phyloP scores from a whole-genome alignment of 2,888 invertebrate genomes.

The Dorcus hopei region DNA sequence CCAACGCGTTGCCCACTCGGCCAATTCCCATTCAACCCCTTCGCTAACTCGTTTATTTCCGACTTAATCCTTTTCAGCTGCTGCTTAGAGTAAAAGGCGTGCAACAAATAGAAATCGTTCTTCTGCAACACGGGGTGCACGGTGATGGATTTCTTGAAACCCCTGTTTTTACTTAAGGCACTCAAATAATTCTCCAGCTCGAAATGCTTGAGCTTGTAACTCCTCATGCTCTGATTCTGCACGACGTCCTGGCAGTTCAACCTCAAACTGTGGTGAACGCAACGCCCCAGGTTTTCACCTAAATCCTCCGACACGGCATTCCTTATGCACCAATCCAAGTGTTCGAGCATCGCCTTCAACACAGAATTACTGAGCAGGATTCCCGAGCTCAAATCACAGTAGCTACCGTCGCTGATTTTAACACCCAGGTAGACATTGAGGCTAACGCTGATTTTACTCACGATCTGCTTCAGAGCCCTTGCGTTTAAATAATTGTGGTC shows the following conservation, averaged over 20 bases:
- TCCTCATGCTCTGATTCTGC: slow-evolving; percentile 51
- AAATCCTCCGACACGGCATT: slow-evolving; percentile 80
- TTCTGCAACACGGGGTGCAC: slow-evolving; percentile 63
- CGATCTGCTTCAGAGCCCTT: slow-evolving; percentile 67
- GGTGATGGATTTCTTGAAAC: slow-evolving; percentile 59
- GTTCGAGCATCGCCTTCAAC: slow-evolving; percentile 70
- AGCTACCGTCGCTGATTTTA: slow-evolving; percentile 58
- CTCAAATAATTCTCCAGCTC: slow-evolving; percentile 47
- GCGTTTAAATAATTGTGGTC: slow-evolving; percentile 85
- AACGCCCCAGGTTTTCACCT: slow-evolving; percentile 85
- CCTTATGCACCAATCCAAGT: slow-evolving; percentile 86
- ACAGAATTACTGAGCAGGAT: slow-evolving; percentile 86
- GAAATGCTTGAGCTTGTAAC: slow-evolving; percentile 50
- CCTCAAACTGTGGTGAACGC: slow-evolving; percentile 70
- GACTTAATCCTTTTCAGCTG: slow-evolving; percentile 27
- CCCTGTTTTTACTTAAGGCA: slow-evolving; percentile 44
- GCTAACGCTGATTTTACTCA: slow-evolving; percentile 76
- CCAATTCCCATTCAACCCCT: slow-evolving; percentile 55
- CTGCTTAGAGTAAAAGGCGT: slow-evolving; percentile 70
- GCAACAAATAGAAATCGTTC: slow-evolving; percentile 65
- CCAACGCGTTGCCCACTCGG: slow-evolving; percentile 69
- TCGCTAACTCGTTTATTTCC: slow-evolving; percentile 7
- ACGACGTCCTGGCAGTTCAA: slow-evolving; percentile 57
- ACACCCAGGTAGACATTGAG: slow-evolving; percentile 83
- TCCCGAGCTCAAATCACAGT: slow-evolving; percentile 77